A percentile compares a stretch with the other conserved stretches of the same genome.
These are phyloP conservation scores for Drosophila anomalata DNA, from an alignment of 2,888 invertebrate genomes.

Conservation along the genomic window DNA sequence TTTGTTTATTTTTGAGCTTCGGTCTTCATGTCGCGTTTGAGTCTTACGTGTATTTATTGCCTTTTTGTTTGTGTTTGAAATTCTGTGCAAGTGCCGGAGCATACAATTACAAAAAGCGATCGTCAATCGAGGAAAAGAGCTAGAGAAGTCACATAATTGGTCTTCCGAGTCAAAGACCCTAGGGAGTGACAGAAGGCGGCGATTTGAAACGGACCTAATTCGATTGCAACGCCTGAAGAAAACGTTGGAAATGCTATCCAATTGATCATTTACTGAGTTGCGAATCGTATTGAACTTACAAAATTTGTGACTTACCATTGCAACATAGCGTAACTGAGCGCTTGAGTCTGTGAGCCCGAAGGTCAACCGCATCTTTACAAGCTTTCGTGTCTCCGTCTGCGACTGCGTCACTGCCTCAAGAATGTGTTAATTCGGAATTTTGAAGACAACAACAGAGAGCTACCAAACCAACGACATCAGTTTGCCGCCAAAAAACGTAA, in stretches of 20 bases:
- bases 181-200: slow-evolving; percentile 20
- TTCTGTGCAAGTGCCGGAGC: slow-evolving; percentile 46
- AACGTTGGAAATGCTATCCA: slow-evolving; percentile 27
- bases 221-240: slow-evolving; percentile 27
- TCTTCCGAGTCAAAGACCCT: slow-evolving; percentile 18
- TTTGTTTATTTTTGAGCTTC: slow-evolving; percentile 22
- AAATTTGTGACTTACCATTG: slow-evolving; percentile 17
- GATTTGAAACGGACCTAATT: slow-evolving; percentile 41
- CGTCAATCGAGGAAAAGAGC: slow-evolving; percentile 26
- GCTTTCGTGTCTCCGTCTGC: slow-evolving; percentile 46
- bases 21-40: slow-evolving; percentile 16
- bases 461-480: slow-evolving; percentile 7
- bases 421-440: slow-evolving; percentile 70
- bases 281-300: slow-evolving; percentile 56
- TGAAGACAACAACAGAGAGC: slow-evolving; percentile 35
- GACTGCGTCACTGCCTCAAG: slow-evolving; percentile 59
- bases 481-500: slow-evolving; percentile 44
- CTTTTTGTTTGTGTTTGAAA: slow-evolving; percentile 37
- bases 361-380: slow-evolving; percentile 74
- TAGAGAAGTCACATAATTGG: slow-evolving; percentile 37
- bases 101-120: slow-evolving; percentile 20
- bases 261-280: slow-evolving; percentile 42
- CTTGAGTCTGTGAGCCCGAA: slow-evolving; percentile 44
- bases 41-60: slow-evolving; percentile 21
- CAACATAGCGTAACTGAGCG: slow-evolving; percentile 8